phyloP scores from a whole-genome alignment of 2,797 vertebrate species.

The Darevskia mixta region DNA sequence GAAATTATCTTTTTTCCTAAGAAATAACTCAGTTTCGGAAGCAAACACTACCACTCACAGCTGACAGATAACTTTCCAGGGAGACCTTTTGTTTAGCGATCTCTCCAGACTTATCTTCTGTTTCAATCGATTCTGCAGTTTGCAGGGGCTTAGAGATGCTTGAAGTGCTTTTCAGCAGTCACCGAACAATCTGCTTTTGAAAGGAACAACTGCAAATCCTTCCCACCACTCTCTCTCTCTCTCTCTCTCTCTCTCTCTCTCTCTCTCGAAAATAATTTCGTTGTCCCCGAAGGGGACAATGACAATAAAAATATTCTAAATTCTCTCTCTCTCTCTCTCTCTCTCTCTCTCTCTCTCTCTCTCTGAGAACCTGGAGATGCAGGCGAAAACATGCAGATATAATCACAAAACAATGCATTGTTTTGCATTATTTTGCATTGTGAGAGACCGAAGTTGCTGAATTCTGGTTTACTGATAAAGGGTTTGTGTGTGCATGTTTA shows the following conservation, averaged over 20 bases:
- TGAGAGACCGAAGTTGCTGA: neutral
- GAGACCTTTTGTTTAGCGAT: constrained; percentile 38
- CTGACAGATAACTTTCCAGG: constrained; percentile 60
- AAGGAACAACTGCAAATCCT: constrained; percentile 46
- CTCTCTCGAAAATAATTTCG: too few relatives aligned
- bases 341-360: neutral
- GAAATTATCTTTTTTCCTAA: constrained; percentile 64
- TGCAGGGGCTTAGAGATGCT: constrained; percentile 68
- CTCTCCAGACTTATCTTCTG: constrained; percentile 66
- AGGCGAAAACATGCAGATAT: neutral
- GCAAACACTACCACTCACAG: constrained; percentile 48
- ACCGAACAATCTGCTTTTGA: constrained; percentile 10
- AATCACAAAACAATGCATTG: neutral
- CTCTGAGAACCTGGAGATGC: neutral
- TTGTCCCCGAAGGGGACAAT: too few relatives aligned
- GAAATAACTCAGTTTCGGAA: constrained; percentile 61
- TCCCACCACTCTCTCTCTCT: neutral
- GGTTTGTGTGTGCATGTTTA: neutral
- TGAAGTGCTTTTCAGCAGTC: constrained; percentile 61
- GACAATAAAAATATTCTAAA: too few relatives aligned
- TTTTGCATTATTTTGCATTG: neutral
- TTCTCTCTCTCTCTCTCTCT: neutral
- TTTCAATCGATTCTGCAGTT: constrained; percentile 67
- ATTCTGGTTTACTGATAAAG: neutral
- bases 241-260: too few relatives aligned